Evolutionary conservation across 2,113 vertebrate species (phyloP).

Genomic region (Hystrix cristata): DNA sequence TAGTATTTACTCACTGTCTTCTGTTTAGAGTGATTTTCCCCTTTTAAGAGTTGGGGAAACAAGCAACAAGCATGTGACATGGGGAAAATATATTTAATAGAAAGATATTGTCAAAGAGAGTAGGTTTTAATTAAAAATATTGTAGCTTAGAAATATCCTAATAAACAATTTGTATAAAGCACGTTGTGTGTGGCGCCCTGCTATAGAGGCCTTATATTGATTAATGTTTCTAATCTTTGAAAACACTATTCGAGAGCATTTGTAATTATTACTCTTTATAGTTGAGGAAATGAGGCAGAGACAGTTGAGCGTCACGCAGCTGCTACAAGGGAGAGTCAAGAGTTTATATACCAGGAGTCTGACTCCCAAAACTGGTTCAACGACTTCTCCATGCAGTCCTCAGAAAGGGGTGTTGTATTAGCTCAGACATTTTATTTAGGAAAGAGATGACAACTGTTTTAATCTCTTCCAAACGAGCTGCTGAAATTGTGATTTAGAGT

Average conservation of each 20-base stretch:
- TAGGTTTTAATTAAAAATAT: background rate
- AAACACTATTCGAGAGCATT: background rate
- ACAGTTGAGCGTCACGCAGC: background rate
- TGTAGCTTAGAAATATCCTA: background rate
- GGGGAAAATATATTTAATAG: background rate
- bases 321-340: background rate
- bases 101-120: background rate
- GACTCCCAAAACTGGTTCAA: background rate
- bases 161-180: background rate
- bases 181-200: background rate
- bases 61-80: background rate
- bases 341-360: background rate
- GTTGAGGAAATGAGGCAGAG: background rate
- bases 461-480: background rate
- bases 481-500: background rate
- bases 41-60: background rate
- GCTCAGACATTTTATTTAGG: background rate
- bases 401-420: background rate
- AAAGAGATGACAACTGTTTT: background rate
- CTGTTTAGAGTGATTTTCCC: background rate
- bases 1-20: background rate
- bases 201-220: background rate
- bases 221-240: conserved; percentile 9
- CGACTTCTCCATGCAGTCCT: background rate
- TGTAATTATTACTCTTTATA: background rate